Evolutionary conservation across 2,888 invertebrate genomes (phyloP), one percentile per base, ranked within the genome.

Genomic region (Ischnura elegans): DNA sequence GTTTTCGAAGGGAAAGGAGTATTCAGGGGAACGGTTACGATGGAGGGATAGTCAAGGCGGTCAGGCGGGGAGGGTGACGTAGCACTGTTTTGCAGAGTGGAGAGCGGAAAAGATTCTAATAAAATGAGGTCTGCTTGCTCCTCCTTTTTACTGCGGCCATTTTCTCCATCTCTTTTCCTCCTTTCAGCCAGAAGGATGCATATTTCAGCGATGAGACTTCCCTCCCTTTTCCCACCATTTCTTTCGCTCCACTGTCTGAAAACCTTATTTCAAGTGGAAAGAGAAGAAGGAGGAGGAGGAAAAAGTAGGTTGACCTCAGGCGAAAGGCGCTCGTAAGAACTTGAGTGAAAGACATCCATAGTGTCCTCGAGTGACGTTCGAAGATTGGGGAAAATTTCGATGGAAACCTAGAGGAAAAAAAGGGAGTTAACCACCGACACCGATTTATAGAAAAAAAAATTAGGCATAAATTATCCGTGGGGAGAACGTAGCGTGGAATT

Each of bases 91-190:
- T 76, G 76, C 76, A 25, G 76, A 76, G 76, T 76, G 36, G 76
- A 76, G 76, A 76, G 76, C 76, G 76, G 76, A 76, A 76, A 76
- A 36, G 36, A 76, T 76, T 76, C 76, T 76, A 76, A 76, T 76
- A 76, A 76, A 76, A 76, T 76, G 76, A 76, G 76, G 76, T 36
- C 76, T 76, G 29, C 29, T 13, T 66, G 66, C 29, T 29, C 66
- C 29, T 66, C 76, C 76, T 36, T 76, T 76, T 76, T 76, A 76
- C 76, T 76, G 76, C 76, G 29, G 36, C 36, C 29, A 2, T 19
- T 6, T 19, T 51, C 51, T 51, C 51, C 13, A 2, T 51, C 8
- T 51, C 51, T 51, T 19, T 51, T 19, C 19, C 76, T 36, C 76
- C 36, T 36, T 36, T 25, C 76, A 36, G 76, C 76, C 13, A 76